Base-by-base conservation (phyloP, 2,888 invertebrate genomes). In the Carcina quercana region DNA sequence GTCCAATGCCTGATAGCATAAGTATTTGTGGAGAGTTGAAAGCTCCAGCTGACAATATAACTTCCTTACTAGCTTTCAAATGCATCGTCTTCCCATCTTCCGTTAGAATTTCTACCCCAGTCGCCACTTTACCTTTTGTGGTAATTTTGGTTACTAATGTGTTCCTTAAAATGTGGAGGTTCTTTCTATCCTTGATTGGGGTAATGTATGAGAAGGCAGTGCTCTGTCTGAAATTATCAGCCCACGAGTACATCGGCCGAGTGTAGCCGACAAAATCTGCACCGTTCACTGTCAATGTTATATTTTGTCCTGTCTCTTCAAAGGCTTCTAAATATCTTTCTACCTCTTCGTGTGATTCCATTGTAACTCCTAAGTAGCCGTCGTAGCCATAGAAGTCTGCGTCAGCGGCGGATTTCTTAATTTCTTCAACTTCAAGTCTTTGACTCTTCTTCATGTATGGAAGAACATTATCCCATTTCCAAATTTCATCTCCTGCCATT, bases 1-100 rank as follows among this genome's bases (percentile, higher is more conserved):
- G 82, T 0, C 86, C 86, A 10, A 87, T 62, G 1, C 86, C 86
- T 5, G 86, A 86, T 13, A 84, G 49, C 71, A 86, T 78, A 2
- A 87, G 56, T 31, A 87, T 53, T 40, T 85, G 74, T 1, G 86
- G 83, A 1, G 86, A 73, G 25, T 72, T 79, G 24, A 86, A 64
- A 5, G 79, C 55, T 5, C 86, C 86, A 3, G 82, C 83, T 2
- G 84, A 80, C 32, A 86, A 37, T 29, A 87, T 73, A 0, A 87
- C 60, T 47, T 87, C 86, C 42, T 78, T 85, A 15, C 41, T 71
- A 4, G 60, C 74, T 3, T 38, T 47, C 2, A 72, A 69, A 33
- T 79, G 57, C 2, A 50, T 42, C 38, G 86, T 53, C 5, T 10
- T 3, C 12, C 12, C 10, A 4, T 20, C 20, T 20, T 20, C n/a